Conservation (phyloP, 1,140 invertebrate species). For the Zaprionus ghesquierei region DNA sequence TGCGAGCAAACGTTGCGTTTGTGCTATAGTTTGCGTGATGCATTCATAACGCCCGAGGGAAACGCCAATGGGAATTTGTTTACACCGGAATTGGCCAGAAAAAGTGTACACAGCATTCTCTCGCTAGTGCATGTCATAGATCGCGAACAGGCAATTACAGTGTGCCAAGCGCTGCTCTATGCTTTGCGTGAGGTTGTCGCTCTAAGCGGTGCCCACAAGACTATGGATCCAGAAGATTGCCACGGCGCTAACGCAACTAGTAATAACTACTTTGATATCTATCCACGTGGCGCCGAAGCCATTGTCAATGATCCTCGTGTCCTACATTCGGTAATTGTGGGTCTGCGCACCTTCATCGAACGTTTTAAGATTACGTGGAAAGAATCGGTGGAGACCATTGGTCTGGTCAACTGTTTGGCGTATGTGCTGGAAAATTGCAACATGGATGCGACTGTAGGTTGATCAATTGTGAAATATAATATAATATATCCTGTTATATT, state of each 20-base stretch:
- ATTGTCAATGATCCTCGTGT: conserved; percentile 81
- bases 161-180: conserved; percentile 88
- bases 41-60: conserved; percentile 56
- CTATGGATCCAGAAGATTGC: conserved; percentile 52
- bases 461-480: not conserved
- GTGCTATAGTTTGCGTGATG: conserved; percentile 84
- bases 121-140: conserved; percentile 84
- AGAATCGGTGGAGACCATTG: conserved; percentile 83
- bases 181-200: conserved; percentile 85
- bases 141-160: conserved; percentile 87
- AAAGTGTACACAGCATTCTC: conserved; percentile 86
- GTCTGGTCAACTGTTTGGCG: conserved; percentile 77
- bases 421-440: conserved; percentile 81
- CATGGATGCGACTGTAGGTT: conserved; percentile 79
- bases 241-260: conserved; percentile 80
- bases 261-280: conserved; percentile 59
- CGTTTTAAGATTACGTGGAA: conserved; percentile 89
- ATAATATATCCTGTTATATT: not conserved
- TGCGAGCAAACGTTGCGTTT: conserved; percentile 86
- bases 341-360: conserved; percentile 86
- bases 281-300: conserved; percentile 55
- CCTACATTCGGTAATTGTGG: conserved; percentile 86
- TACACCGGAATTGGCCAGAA: conserved; percentile 85
- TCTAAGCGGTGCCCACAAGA: conserved; percentile 32
- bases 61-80: conserved; percentile 61